A percentile compares a stretch with the other conserved stretches of the same genome.
Evolutionary conservation across 2,797 vertebrate species (phyloP).

Genomic region (Chiropotes sagulatus): DNA sequence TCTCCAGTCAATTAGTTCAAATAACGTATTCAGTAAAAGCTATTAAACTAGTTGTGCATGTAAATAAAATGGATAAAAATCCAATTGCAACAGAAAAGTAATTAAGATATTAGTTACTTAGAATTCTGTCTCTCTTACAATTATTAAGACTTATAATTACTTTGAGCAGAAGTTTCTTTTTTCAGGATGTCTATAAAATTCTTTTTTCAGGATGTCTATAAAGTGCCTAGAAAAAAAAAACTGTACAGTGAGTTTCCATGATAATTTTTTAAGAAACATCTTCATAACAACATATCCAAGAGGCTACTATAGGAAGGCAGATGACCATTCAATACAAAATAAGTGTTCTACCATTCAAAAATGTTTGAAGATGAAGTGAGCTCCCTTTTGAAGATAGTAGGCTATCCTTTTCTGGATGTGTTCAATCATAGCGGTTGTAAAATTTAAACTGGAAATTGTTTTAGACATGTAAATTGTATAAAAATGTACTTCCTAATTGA

Average conservation of each 20-base stretch:
- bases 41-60: constrained; percentile 61
- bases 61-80: constrained; percentile 64
- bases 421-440: not conserved
- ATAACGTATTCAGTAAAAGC: constrained; percentile 54
- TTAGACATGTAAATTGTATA: not conserved
- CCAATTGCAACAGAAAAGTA: constrained; percentile 55
- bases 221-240: not conserved
- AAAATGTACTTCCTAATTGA: not conserved
- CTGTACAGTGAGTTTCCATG: not conserved
- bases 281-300: not conserved
- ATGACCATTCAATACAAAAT: not conserved
- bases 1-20: constrained; percentile 58
- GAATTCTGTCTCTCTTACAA: not conserved
- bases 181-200: not conserved
- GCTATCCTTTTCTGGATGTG: not conserved
- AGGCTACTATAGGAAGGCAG: not conserved
- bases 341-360: not conserved
- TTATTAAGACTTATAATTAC: constrained; percentile 30
- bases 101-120: constrained; percentile 70
- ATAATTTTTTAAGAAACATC: not conserved
- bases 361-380: not conserved
- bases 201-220: not conserved
- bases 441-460: not conserved
- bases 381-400: not conserved
- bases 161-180: constrained; percentile 10